phyloP scores from a whole-genome alignment of 2,888 invertebrate genomes.

The Calameuta pallipes region DNA sequence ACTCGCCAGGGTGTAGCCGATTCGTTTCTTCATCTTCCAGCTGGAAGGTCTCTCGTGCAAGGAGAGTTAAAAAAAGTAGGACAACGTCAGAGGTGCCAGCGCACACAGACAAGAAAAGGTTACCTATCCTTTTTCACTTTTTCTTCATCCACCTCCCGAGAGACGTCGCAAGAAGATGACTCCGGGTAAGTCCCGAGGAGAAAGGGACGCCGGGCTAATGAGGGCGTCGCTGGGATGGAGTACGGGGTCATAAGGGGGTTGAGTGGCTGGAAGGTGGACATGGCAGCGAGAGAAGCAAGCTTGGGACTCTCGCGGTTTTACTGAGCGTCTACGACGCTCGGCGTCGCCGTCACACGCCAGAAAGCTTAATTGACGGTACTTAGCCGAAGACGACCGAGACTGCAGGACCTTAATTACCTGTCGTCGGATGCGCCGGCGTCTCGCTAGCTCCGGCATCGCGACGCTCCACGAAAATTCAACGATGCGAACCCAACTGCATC shows the following conservation, averaged over 20 bases:
- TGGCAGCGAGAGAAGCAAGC: neutral
- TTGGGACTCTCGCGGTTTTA: constrained; percentile 20
- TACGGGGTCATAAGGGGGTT: neutral
- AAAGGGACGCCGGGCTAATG: constrained; percentile 12
- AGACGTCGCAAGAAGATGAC: neutral
- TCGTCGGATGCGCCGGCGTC: constrained; percentile 17
- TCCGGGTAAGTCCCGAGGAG: neutral
- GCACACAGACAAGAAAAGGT: neutral
- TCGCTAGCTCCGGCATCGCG: neutral
- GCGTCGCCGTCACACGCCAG: constrained; percentile 27
- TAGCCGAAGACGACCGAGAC: constrained; percentile 31
- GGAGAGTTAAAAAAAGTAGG: neutral
- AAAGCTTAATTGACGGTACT: constrained; percentile 45
- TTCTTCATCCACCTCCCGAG: neutral
- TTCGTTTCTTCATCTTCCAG: neutral
- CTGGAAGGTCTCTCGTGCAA: neutral
- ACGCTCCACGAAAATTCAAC: neutral
- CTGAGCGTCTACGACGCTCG: constrained; percentile 11
- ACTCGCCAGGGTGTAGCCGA: neutral
- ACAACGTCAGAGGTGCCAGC: neutral
- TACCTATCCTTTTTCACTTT: neutral
- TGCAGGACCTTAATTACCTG: constrained; percentile 38
- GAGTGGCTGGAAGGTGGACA: constrained; percentile 1
- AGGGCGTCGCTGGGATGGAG: constrained; percentile 15
- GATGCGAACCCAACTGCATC: neutral